These are phyloP conservation scores for Myotis brandtii DNA, from an alignment of 2,113 vertebrate genomes.

Conservation along the genomic window DNA sequence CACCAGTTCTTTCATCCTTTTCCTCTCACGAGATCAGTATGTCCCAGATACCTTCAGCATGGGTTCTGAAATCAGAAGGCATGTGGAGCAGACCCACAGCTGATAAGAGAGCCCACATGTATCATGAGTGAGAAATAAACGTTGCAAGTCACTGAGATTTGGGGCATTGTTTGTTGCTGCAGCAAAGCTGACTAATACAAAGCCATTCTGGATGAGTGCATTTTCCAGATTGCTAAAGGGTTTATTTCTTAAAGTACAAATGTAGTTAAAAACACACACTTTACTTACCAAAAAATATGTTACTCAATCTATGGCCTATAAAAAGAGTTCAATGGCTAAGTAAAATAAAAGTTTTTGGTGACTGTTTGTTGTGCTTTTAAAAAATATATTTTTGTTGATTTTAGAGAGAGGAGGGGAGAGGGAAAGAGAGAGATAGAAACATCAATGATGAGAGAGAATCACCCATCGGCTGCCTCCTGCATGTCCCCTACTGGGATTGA, in stretches of 20 bases:
- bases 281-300: neutral
- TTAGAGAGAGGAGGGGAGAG: too few species aligned
- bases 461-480: too few species aligned
- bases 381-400: neutral
- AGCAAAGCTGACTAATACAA: neutral
- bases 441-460: too few species aligned
- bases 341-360: neutral
- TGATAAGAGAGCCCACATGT: neutral
- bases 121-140: neutral
- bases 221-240: neutral
- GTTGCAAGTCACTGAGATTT: neutral
- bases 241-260: neutral
- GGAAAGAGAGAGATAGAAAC: too few species aligned
- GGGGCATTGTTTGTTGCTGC: neutral
- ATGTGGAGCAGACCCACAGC: neutral
- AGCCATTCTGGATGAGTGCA: neutral
- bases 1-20: neutral
- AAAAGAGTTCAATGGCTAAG: neutral
- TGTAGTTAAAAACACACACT: neutral
- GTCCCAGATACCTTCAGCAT: accelerated
- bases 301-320: neutral
- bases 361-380: neutral
- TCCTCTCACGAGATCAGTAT: too few species aligned
- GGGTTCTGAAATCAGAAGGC: neutral
- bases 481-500: too few species aligned